Percentiles rank a stretch among this genome's conserved stretches.
phyloP scores from a whole-genome alignment of 2,888 invertebrate species.

The Silvanus unidentatus region DNA sequence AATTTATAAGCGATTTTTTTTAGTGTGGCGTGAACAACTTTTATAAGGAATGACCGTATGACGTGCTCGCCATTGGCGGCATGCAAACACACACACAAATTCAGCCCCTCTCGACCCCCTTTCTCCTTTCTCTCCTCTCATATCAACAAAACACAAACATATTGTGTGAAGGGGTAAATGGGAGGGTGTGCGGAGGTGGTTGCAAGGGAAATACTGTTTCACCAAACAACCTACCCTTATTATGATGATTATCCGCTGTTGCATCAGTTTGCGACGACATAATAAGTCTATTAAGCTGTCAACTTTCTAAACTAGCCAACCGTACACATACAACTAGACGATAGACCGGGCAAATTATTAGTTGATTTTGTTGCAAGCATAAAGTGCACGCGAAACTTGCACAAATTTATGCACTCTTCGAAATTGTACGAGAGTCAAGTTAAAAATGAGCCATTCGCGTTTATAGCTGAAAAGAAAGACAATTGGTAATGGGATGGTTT shows the following conservation, averaged over 20 bases:
- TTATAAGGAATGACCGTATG: conserved; percentile 12
- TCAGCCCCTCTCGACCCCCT: neutral
- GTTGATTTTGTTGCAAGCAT: too few relatives aligned
- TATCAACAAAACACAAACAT: neutral
- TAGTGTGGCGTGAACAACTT: conserved; percentile 6
- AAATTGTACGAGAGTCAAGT: too few relatives aligned
- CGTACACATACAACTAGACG: too few relatives aligned
- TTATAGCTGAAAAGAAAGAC: too few relatives aligned
- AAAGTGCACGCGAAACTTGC: too few relatives aligned
- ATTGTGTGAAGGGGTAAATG: too few relatives aligned
- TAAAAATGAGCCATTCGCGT: too few relatives aligned
- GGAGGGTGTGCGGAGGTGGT: too few relatives aligned
- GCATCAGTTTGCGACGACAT: conserved; percentile 3
- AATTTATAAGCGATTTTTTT: conserved; percentile 5
- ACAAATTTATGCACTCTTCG: too few relatives aligned
- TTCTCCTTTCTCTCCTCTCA: neutral
- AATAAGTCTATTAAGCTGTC: conserved; percentile 20
- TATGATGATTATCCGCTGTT: conserved; percentile 1
- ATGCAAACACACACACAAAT: neutral
- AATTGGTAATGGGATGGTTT: too few relatives aligned
- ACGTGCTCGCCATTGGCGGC: conserved; percentile 7
- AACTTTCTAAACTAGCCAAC: conserved; percentile 7
- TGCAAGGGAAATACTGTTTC: neutral
- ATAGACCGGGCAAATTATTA: too few relatives aligned
- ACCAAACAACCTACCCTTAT: neutral